phyloP scores from a whole-genome alignment of 1,140 invertebrate genomes.

The Notospermus geniculatus region DNA sequence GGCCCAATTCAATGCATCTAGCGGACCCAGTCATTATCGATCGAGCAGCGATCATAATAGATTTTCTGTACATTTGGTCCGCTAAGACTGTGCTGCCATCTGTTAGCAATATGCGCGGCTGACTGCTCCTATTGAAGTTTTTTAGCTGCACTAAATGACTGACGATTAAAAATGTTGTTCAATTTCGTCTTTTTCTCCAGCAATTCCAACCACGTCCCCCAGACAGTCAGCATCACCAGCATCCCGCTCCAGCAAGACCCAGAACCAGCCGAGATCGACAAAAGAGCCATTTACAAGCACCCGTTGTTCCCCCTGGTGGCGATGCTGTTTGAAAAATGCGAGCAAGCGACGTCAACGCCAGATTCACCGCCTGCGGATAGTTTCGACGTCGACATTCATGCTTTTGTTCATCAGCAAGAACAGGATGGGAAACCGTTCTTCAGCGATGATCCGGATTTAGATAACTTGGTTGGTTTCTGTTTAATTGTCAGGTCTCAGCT shows the following conservation, averaged over 20 bases:
- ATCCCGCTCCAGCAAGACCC: background rate
- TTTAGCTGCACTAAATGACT: background rate
- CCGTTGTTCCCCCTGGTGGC: conserved; percentile 54
- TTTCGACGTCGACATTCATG: conserved; percentile 50
- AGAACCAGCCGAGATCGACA: conserved; percentile 22
- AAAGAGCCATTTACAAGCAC: conserved; percentile 41
- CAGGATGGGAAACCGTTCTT: conserved; percentile 81
- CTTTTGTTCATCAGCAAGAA: conserved; percentile 77
- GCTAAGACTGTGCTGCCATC: no score
- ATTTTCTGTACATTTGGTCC: no score
- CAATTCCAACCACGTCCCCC: background rate
- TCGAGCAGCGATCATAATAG: no score
- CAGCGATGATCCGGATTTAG: conserved; percentile 87
- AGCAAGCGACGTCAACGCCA: conserved; percentile 45
- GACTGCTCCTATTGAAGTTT: no score
- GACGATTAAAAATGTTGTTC: background rate
- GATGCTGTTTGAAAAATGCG: conserved; percentile 55
- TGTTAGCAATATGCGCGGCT: no score
- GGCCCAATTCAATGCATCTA: no score
- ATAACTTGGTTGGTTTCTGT: conserved; percentile 78
- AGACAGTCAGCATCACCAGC: background rate
- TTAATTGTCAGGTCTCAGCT: no score
- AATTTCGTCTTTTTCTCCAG: background rate
- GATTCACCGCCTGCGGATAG: conserved; percentile 42
- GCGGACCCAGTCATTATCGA: no score